Evolutionary conservation across 23 tunicate species (phyloP), one percentile per base, ranked within the genome.

Genomic region (Clavelina lepadiformis): DNA sequence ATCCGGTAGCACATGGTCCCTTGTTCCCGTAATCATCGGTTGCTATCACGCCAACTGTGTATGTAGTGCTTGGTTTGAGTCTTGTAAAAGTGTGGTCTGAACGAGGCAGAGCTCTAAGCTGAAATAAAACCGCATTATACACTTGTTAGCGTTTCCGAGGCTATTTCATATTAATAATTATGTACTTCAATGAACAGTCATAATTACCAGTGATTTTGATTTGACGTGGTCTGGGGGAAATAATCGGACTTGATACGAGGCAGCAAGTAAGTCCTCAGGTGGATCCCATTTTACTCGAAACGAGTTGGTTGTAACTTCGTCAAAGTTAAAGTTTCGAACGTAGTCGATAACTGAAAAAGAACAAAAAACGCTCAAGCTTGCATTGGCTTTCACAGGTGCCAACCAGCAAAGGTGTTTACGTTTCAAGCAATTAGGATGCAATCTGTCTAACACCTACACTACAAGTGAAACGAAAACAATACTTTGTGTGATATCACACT

Each of bases 191-290:
- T 19, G 22, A 20, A 19, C 26, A 20, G 23, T 0, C 13, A 18
- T 0, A 20, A 57, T 71, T 58, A 86, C 95, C 85, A 77, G 41
- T 32, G 95, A 62, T 28, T 64, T 53, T 18, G 85, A 77, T 62
- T 71, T 71, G 63, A 86, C 58, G 22, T 75, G 74, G 44, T 86
- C 95, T 8, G 95, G 95, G 2, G 95, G 95, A 49, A 86, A 86
- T 7, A 86, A 50, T 60, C 95, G 79, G 15, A 86, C 76, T 64
- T 86, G 95, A 50, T 86, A 86, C n/a, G 61, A 19, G 23, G 28
- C 19, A 2, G 63, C 49, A 15, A 24, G 20, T 19, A 60, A 51
- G 34, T 72, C 51, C 1, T 35, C 38, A 2, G 84, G 95, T 3
- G 95, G 83, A 15, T 74, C 49, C 95, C 95, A 86, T 36, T 52